These are phyloP conservation scores for Alfaro cultratus DNA, from an alignment of 2,797 vertebrate species.

Conservation along the genomic window DNA sequence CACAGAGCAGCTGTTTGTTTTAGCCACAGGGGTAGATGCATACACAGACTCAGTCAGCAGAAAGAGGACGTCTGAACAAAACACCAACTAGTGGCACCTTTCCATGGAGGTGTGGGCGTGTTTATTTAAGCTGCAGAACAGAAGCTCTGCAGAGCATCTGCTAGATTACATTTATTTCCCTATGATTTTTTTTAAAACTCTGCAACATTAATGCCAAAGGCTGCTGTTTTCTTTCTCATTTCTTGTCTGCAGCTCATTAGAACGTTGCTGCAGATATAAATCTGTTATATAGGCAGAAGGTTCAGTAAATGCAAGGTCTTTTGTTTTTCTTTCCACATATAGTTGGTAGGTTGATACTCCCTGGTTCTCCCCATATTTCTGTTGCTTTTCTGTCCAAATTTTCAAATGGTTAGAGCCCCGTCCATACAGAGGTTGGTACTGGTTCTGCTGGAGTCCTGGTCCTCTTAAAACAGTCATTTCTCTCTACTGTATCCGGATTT, in stretches of 20 bases:
- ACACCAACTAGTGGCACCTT: conserved; percentile 4
- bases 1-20: not conserved
- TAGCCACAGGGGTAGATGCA: not conserved
- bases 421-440: not conserved
- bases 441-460: too few species aligned
- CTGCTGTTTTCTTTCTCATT: not conserved
- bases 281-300: not conserved
- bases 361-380: not conserved
- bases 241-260: not conserved
- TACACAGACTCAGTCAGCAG: not conserved
- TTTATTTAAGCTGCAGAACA: not conserved
- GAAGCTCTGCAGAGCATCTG: not conserved
- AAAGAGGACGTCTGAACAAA: not conserved
- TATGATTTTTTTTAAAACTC: not conserved
- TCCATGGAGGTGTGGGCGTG: not conserved
- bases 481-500: not conserved
- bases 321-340: not conserved
- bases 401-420: not conserved
- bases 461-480: too few species aligned
- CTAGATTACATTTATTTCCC: not conserved
- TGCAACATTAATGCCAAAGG: not conserved
- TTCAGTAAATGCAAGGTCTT: not conserved
- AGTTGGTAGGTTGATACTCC: not conserved
- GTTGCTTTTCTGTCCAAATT: not conserved
- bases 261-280: not conserved